phyloP scores from a whole-genome alignment of 2,888 invertebrate species.

The Sabellastarte sp. region DNA sequence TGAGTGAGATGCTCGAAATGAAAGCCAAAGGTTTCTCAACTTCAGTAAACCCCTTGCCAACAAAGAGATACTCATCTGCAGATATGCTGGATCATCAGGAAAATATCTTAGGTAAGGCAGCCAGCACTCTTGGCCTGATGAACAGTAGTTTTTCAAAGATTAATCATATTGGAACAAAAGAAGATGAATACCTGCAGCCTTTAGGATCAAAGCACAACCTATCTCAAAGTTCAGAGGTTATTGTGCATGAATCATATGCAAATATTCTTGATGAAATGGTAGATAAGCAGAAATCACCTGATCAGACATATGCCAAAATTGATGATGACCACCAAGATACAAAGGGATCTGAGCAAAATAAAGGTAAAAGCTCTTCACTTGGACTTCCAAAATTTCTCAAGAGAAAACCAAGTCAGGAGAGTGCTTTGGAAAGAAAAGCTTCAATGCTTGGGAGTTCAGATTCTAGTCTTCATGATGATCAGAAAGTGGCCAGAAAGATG shows the following conservation, averaged over 20 bases:
- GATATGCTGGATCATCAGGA: not conserved
- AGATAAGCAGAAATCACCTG: not conserved
- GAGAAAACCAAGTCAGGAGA: constrained; percentile 4
- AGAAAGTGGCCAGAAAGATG: not conserved
- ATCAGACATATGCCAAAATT: not conserved
- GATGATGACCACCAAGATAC: not conserved
- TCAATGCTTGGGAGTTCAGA: constrained; percentile 3
- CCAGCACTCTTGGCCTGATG: not conserved
- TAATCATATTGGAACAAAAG: not conserved
- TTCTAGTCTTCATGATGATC: constrained; percentile 6
- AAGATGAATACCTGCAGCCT: constrained; percentile 1
- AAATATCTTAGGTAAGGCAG: not conserved
- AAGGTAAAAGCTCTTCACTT: not conserved
- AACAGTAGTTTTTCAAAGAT: not conserved
- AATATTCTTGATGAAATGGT: not conserved
- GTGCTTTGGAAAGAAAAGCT: not conserved
- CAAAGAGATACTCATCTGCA: not conserved
- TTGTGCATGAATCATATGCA: not conserved
- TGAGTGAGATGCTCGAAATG: constrained; percentile 27
- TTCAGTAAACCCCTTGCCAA: constrained; percentile 2
- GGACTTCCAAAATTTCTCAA: not conserved
- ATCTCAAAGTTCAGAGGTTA: not conserved
- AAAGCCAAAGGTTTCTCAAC: constrained; percentile 26
- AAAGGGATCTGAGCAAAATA: not conserved
- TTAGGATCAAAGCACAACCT: not conserved